These are phyloP conservation scores for Druon quercuslanigerum DNA, from an alignment of 1,140 invertebrate species.

Conservation along the genomic window DNA sequence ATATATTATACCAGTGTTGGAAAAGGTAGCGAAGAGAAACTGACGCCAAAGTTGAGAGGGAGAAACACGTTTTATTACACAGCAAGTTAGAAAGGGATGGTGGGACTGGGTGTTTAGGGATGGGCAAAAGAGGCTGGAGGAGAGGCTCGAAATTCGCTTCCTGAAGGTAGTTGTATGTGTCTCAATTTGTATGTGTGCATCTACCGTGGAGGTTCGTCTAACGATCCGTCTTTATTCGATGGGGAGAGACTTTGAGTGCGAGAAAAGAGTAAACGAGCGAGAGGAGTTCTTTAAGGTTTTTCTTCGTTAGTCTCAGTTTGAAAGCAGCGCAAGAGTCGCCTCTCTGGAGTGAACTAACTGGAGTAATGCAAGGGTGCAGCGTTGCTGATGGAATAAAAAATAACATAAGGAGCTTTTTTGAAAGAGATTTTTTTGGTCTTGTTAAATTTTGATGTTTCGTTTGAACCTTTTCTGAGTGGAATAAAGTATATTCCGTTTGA, in stretches of 20 bases:
- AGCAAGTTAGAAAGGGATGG: not conserved
- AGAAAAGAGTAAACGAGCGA: constrained; percentile 31
- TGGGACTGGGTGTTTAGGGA: not conserved
- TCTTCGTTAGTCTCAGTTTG: constrained; percentile 36
- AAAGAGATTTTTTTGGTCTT: too few relatives aligned
- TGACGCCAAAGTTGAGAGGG: not conserved
- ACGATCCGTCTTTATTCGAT: constrained; percentile 43
- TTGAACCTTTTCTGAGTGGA: too few relatives aligned
- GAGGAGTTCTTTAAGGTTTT: constrained; percentile 33
- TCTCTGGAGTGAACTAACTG: too few relatives aligned
- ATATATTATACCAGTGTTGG: constrained; percentile 8
- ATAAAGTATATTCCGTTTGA: too few relatives aligned
- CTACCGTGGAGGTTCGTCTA: constrained; percentile 35
- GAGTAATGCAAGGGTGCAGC: too few relatives aligned
- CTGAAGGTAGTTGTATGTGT: not conserved
- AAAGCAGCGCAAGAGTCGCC: too few relatives aligned
- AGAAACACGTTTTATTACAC: constrained; percentile 24
- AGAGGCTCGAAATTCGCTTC: not conserved
- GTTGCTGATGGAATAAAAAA: too few relatives aligned
- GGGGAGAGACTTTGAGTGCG: constrained; percentile 16
- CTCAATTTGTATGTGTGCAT: not conserved
- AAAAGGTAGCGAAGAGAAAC: constrained; percentile 11
- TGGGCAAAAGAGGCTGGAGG: not conserved
- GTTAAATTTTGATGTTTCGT: too few relatives aligned
- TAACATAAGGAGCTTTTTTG: too few relatives aligned